phyloP scores from a whole-genome alignment of 2,888 invertebrate genomes.

The Neoascia interrupta region DNA sequence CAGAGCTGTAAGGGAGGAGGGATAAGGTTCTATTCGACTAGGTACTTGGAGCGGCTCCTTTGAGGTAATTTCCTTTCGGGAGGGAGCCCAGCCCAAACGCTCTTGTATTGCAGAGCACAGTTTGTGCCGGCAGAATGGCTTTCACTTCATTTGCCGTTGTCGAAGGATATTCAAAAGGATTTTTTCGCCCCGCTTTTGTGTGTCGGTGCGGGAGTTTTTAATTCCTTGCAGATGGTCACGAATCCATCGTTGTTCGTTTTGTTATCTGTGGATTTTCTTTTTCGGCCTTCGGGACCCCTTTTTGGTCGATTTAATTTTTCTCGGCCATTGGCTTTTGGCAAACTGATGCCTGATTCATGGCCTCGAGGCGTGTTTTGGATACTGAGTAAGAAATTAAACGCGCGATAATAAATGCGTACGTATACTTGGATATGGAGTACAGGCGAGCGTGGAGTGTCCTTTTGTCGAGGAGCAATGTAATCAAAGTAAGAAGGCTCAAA shows the following conservation, averaged over 20 bases:
- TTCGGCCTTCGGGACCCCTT: slow-evolving; percentile 17
- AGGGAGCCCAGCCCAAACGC: slow-evolving; percentile 3
- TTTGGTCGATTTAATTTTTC: slow-evolving; percentile 54
- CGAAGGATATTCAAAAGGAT: slow-evolving; percentile 33
- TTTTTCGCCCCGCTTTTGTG: neutral
- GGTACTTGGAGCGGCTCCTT: neutral
- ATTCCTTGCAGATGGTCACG: slow-evolving; percentile 63
- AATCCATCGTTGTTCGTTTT: slow-evolving; percentile 10
- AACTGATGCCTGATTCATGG: slow-evolving; percentile 61
- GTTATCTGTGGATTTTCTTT: slow-evolving; percentile 17
- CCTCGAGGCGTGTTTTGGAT: slow-evolving; percentile 39
- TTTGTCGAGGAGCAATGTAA: no score
- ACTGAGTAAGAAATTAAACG: slow-evolving; percentile 47
- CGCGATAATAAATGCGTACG: slow-evolving; percentile 34
- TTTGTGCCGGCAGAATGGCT: slow-evolving; percentile 23
- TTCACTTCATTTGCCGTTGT: slow-evolving; percentile 36
- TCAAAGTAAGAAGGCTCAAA: slow-evolving; percentile 45
- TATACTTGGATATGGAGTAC: neutral
- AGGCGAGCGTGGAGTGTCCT: no score
- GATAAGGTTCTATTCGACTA: neutral
- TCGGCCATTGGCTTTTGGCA: slow-evolving; percentile 38
- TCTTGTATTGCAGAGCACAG: no score
- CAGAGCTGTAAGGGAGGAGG: neutral
- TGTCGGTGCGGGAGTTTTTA: slow-evolving; percentile 19
- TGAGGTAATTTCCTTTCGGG: slow-evolving; percentile 10